phyloP scores from a whole-genome alignment of 2,888 invertebrate genomes.

The Diploptera punctata region DNA sequence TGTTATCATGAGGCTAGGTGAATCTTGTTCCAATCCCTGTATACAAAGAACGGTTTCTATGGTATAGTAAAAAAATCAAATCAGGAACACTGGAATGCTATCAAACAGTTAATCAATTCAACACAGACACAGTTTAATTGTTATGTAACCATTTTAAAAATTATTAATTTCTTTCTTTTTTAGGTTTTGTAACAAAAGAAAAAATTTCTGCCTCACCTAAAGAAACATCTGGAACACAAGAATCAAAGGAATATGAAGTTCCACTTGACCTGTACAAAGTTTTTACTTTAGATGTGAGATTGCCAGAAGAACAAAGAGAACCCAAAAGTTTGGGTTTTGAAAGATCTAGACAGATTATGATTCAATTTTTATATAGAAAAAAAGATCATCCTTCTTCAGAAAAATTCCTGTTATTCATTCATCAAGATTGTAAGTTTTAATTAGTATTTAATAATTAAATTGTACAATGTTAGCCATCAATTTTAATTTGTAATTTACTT shows the following conservation, averaged over 20 bases:
- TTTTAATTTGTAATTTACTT: too few species aligned
- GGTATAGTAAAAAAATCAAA: too few species aligned
- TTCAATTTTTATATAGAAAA: constrained; percentile 77
- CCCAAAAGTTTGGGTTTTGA: constrained; percentile 53
- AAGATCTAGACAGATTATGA: constrained; percentile 70
- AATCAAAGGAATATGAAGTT: neutral
- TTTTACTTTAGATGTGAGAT: constrained; percentile 63
- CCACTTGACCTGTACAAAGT: constrained; percentile 62
- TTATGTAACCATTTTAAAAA: too few species aligned
- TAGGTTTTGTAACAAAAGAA: constrained; percentile 67
- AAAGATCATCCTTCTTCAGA: constrained; percentile 57
- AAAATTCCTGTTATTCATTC: constrained; percentile 75
- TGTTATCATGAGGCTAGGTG: too few species aligned
- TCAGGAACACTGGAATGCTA: too few species aligned
- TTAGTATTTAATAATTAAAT: too few species aligned
- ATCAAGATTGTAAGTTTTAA: constrained; percentile 79
- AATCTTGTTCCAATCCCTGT: too few species aligned
- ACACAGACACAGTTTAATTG: too few species aligned
- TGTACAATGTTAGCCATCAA: too few species aligned
- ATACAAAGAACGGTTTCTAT: too few species aligned
- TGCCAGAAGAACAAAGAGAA: constrained; percentile 6
- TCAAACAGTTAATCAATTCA: too few species aligned
- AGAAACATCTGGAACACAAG: neutral
- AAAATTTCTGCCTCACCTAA: constrained; percentile 18
- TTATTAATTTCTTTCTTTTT: too few species aligned